Conservation (phyloP, 2,888 invertebrate genomes). For the Athripsodes cinereus region DNA sequence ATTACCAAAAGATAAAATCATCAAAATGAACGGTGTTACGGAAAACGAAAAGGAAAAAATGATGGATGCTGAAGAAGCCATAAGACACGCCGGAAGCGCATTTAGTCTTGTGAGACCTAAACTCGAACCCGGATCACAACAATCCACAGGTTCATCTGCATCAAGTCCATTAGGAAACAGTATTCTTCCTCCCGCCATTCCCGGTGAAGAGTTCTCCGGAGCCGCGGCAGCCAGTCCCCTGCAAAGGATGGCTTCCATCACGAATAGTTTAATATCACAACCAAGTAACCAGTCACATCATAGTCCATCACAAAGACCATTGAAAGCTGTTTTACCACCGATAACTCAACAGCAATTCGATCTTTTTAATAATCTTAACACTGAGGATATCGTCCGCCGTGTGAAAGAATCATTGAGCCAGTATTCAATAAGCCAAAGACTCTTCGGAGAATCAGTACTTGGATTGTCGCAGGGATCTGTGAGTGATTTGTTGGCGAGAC, state of each 20-base stretch:
- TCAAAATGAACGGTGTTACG: constrained; percentile 59
- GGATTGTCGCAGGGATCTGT: constrained; percentile 96
- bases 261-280: constrained; percentile 92
- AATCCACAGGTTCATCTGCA: constrained; percentile 70
- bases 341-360: constrained; percentile 99
- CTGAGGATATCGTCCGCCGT: constrained; percentile 96
- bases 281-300: constrained; percentile 82
- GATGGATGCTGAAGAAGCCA: constrained; percentile 60
- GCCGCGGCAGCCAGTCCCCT: constrained; percentile 87
- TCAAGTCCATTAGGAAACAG: constrained; percentile 81
- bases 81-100: constrained; percentile 73
- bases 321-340: constrained; percentile 94
- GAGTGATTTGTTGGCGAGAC: constrained; percentile 92
- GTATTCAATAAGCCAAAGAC: constrained; percentile 94
- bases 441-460: constrained; percentile 97
- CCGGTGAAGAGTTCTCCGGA: constrained; percentile 73
- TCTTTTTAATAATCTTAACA: constrained; percentile 94
- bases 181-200: constrained; percentile 78
- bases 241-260: constrained; percentile 96
- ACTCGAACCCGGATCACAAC: constrained; percentile 67
- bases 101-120: constrained; percentile 86
- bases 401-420: constrained; percentile 92
- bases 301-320: constrained; percentile 75
- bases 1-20: constrained; percentile 67
- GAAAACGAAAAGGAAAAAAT: constrained; percentile 62